Evolutionary conservation across 2,113 vertebrate genomes (phyloP).

Genomic region (Heliornis fulica): DNA sequence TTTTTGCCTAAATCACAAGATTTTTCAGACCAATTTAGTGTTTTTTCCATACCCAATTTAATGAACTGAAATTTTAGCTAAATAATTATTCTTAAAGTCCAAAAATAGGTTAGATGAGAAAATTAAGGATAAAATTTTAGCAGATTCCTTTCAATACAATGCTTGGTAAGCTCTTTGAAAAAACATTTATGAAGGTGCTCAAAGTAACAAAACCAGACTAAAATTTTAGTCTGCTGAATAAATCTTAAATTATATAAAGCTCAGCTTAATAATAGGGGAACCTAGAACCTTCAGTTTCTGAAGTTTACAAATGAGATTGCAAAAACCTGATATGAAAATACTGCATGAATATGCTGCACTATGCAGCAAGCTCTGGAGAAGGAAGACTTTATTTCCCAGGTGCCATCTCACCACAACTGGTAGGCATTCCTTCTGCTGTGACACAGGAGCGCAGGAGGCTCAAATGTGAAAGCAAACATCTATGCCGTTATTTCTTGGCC

Average conservation of each 20-base stretch:
- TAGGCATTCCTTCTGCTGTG: background rate
- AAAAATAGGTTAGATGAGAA: background rate
- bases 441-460: background rate
- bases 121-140: background rate
- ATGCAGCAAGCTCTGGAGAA: background rate
- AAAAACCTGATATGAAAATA: background rate
- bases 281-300: background rate
- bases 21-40: background rate
- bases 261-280: background rate
- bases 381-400: background rate
- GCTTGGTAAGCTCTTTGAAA: background rate
- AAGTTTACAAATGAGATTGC: background rate
- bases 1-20: background rate
- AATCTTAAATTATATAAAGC: background rate
- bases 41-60: background rate
- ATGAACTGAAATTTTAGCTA: background rate
- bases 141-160: background rate
- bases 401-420: background rate
- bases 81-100: background rate
- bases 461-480: background rate
- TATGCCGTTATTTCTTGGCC: background rate
- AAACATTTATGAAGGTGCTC: background rate
- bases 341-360: background rate
- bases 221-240: conserved; percentile 5
- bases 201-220: conserved; percentile 4